Percentiles rank a stretch among this genome's conserved stretches.
Conservation (phyloP, 1,140 invertebrate species). For the roundworm (Caenorhabditis elegans) region WBcel235 BX284602.5:5784001-5784500, state of each 20-base stretch:
- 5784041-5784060: background rate
- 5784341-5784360: background rate
- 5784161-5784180: constrained; percentile 59
- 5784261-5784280: constrained; percentile 66
- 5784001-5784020: background rate
- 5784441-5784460: no score
- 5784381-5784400: background rate
- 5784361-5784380: background rate
- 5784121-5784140: constrained; percentile 61
- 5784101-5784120: constrained; percentile 60
- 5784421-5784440: background rate
- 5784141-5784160: constrained; percentile 46
- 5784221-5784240: constrained; percentile 66
- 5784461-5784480: no score
- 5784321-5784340: constrained; percentile 52
- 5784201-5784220: constrained; percentile 65
- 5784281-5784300: constrained; percentile 66
- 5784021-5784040: background rate
- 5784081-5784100: constrained; percentile 62
- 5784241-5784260: constrained; percentile 61
- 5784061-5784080: constrained; percentile 56
- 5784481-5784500: no score
- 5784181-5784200: constrained; percentile 63
- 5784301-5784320: constrained; percentile 66
- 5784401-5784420: background rate